phyloP scores from a whole-genome alignment of 2,888 invertebrate species.

The Mythimna pallens region DNA sequence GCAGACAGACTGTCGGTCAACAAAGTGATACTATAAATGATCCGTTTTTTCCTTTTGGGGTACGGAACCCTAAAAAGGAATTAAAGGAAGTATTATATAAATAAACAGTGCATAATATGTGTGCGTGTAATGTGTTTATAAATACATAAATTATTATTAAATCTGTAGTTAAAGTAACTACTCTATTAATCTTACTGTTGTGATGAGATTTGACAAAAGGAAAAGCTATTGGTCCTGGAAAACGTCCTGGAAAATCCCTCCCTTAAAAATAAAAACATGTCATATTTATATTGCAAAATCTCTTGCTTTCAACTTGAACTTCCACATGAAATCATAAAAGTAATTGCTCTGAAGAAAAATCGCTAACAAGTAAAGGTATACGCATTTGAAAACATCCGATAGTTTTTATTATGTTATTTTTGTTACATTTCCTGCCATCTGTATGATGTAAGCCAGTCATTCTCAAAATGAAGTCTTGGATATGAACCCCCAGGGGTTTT shows the following conservation, averaged over 20 bases:
- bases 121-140: too few relatives aligned
- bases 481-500: not conserved
- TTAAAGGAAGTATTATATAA: too few relatives aligned
- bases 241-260: not conserved
- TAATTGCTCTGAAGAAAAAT: conserved; percentile 39
- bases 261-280: conserved; percentile 13
- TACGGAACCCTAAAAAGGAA: too few relatives aligned
- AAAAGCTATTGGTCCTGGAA: not conserved
- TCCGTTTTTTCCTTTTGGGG: too few relatives aligned
- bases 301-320: conserved; percentile 17
- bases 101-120: too few relatives aligned
- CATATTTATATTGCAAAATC: conserved; percentile 14
- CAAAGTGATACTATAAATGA: too few relatives aligned
- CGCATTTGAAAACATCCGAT: conserved; percentile 46
- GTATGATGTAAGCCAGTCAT: conserved; percentile 64
- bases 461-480: not conserved
- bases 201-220: too few relatives aligned
- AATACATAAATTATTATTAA: too few relatives aligned
- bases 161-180: too few relatives aligned
- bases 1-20: too few relatives aligned
- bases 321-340: conserved; percentile 39
- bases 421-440: conserved; percentile 65
- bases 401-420: conserved; percentile 56
- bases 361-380: conserved; percentile 43
- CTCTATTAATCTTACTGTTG: too few relatives aligned